Evolutionary conservation across 2,797 vertebrate genomes (phyloP).

Genomic region (Staurois parvus): DNA sequence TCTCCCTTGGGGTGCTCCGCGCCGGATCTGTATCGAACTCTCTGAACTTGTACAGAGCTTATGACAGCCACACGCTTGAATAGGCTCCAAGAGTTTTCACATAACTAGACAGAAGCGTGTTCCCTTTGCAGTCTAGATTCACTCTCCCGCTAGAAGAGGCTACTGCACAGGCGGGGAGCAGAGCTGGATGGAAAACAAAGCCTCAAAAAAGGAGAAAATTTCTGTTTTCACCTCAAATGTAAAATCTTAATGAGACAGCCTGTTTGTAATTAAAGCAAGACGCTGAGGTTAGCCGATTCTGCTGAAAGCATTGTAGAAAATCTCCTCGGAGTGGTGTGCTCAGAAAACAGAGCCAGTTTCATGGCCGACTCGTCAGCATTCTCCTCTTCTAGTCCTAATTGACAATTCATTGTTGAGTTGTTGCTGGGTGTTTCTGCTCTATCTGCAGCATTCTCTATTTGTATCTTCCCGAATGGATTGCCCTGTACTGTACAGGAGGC

Average conservation of each 20-base stretch:
- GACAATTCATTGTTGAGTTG: no score
- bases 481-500: not conserved
- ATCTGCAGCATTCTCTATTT: not conserved
- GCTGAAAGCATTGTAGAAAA: not conserved
- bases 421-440: not conserved
- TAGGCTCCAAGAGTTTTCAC: not conserved
- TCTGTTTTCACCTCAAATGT: not conserved
- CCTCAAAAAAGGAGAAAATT: not conserved
- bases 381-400: not conserved
- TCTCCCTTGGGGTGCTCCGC: not conserved
- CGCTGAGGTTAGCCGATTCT: not conserved
- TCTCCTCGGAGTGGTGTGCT: not conserved
- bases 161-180: not conserved
- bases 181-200: not conserved
- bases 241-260: not conserved
- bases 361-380: not conserved
- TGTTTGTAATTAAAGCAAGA: not conserved
- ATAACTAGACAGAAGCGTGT: not conserved
- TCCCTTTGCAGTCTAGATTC: not conserved
- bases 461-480: not conserved
- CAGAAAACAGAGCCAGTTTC: no score
- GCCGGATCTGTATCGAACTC: not conserved
- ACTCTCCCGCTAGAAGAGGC: not conserved
- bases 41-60: conserved; percentile 4
- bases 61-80: conserved; percentile 11